Base-by-base conservation (phyloP, 2,113 vertebrate species). In the Cettia cetti region DNA sequence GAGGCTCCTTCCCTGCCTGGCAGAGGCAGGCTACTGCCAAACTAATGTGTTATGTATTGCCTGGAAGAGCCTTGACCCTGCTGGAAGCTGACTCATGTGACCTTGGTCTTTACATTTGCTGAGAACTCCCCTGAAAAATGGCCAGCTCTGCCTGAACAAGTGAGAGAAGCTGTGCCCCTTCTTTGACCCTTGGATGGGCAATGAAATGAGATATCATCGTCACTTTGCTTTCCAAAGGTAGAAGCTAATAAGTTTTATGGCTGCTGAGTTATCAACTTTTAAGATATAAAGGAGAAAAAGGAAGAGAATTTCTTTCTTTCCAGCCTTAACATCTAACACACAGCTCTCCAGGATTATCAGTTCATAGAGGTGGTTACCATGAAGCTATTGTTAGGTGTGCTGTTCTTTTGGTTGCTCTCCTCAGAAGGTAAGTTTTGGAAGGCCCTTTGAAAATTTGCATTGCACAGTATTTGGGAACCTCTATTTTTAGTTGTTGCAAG, bases 221-320 rank as follows among this genome's bases (percentile, higher is more conserved):
- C 8, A 0, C 60, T 91, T 93, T 86, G n/a, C 65, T 94, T 96
- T 94, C 89, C 92, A 95, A 96, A 96, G 94, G 65, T 84, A 88
- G 89, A 94, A 75, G 44, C 57, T 66, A 94, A 50, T 95, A 92
- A 94, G 77, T 71, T 97, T 97, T 97, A 97, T 96, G 92, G 78
- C 86, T 95, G 96, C 96, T 96, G 92, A 96, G 69, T 92, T 94
- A 95, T 92, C 94, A 89, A 52, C 39, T 85, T 75, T 11, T 61
- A 74, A 82, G 65, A 49, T 96, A 97, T 97, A 97, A 96, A 91
- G 59, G 33, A 65, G 76, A 49, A 87, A 81, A 89, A 77, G 74
- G 52, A 61, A 85, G 47, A 63, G 3, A 33, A 33, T 91, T 91
- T 91, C 26, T 91, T 91, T 91, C 26, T 82, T 81, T 47, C 42